phyloP scores from a whole-genome alignment of 2,113 vertebrate genomes.

The Corvus moneduloides region DNA sequence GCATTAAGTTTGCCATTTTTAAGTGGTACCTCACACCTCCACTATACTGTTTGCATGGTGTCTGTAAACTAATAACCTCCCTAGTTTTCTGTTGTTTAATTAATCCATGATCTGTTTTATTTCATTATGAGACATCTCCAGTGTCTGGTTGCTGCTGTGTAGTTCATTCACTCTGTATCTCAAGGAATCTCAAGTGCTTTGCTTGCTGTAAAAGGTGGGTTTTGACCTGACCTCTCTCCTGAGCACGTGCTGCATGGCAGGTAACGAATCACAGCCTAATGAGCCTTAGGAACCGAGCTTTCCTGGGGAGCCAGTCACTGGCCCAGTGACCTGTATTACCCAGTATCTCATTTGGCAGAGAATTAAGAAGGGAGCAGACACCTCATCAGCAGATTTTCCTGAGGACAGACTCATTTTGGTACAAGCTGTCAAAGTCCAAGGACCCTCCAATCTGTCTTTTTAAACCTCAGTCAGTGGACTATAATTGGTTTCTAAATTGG shows the following conservation, averaged over 20 bases:
- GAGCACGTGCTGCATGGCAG: neutral
- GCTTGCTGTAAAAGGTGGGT: neutral
- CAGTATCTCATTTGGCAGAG: conserved; percentile 50
- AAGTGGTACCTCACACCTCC: neutral
- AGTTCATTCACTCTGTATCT: neutral
- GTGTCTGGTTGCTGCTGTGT: neutral
- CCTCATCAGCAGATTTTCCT: conserved; percentile 70
- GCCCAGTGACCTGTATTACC: conserved; percentile 44
- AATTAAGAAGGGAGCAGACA: conserved; percentile 59
- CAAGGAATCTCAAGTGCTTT: neutral
- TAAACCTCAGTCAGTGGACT: conserved; percentile 1
- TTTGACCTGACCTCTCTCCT: neutral
- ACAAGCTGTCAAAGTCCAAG: conserved; percentile 69
- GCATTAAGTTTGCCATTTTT: neutral
- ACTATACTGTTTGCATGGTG: neutral
- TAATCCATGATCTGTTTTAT: neutral
- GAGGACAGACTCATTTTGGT: conserved; percentile 23
- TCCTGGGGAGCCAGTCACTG: neutral
- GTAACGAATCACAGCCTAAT: neutral
- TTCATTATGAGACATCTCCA: neutral
- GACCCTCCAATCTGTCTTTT: conserved; percentile 32
- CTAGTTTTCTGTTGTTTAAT: neutral
- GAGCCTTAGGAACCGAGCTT: neutral
- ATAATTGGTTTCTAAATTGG: conserved; percentile 27
- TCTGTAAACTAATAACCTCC: neutral